Evolutionary conservation across 2,113 vertebrate species (phyloP).

Genomic region (Limnothrissa miodon): DNA sequence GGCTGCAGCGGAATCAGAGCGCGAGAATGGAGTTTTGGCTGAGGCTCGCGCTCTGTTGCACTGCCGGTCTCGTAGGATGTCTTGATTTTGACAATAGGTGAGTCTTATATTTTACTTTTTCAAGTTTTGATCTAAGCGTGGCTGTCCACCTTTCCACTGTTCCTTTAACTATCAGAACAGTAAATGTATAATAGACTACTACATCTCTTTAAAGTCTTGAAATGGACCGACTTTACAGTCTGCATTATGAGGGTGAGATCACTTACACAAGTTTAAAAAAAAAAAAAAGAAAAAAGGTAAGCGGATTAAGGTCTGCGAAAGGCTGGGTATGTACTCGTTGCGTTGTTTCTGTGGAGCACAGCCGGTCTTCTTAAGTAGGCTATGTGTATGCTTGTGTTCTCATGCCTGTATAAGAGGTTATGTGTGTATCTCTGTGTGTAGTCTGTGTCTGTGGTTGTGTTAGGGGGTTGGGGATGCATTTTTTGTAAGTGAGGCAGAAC

Average conservation of each 20-base stretch:
- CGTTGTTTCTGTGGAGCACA: neutral
- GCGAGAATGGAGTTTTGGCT: conserved; percentile 17
- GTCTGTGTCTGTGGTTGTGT: neutral
- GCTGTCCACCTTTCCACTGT: neutral
- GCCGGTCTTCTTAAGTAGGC: neutral
- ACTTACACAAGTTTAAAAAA: neutral
- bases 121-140: neutral
- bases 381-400: neutral
- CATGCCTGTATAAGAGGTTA: conserved; percentile 36
- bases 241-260: neutral
- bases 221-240: neutral
- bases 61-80: neutral
- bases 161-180: neutral
- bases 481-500: conserved; percentile 27
- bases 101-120: neutral
- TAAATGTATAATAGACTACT: neutral
- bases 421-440: conserved; percentile 19
- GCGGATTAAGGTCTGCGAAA: conserved; percentile 13
- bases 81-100: conserved; percentile 7
- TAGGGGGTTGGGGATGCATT: conserved; percentile 26
- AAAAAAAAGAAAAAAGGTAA: neutral
- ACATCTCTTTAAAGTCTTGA: conserved; percentile 6
- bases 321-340: neutral
- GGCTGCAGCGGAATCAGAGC: conserved; percentile 3
- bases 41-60: conserved; percentile 12